A percentile compares a stretch with the other conserved stretches of the same genome.
phyloP scores from a whole-genome alignment of 2,888 invertebrate genomes.

The Agrochola macilenta region DNA sequence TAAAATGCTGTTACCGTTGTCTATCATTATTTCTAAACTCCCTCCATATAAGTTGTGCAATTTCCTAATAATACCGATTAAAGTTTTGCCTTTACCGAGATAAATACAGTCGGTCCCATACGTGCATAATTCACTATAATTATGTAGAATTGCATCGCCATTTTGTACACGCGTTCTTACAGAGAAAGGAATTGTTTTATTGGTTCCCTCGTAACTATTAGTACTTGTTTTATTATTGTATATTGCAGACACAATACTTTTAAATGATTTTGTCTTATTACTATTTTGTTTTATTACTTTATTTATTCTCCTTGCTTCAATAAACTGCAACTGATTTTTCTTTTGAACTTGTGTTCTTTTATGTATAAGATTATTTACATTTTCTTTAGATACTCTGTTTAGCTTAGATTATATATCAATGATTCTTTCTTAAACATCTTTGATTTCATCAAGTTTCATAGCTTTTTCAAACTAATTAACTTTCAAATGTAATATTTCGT shows the following conservation, averaged over 20 bases:
- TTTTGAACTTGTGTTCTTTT: neutral
- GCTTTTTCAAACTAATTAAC: neutral
- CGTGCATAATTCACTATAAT: conserved; percentile 58
- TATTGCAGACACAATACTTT: conserved; percentile 4
- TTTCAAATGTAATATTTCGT: neutral
- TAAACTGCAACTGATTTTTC: neutral
- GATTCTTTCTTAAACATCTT: neutral
- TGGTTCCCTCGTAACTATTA: conserved; percentile 12
- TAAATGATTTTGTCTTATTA: neutral
- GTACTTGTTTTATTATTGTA: conserved; percentile 25
- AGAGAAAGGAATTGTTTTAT: conserved; percentile 47
- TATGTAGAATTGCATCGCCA: conserved; percentile 49
- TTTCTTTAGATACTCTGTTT: neutral
- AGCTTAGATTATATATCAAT: neutral
- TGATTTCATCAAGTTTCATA: neutral
- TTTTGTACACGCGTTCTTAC: conserved; percentile 38
- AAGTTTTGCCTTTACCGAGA: conserved; percentile 31
- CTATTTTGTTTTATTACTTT: conserved; percentile 1
- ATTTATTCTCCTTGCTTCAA: neutral
- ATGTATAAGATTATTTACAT: neutral
- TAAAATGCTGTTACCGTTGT: conserved; percentile 1
- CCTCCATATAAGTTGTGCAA: conserved; percentile 13
- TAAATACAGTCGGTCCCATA: conserved; percentile 38
- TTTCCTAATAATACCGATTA: conserved; percentile 44
- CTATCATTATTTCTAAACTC: conserved; percentile 12